Base-by-base conservation (phyloP, 1,140 invertebrate species). In the Magallana gigas region DNA sequence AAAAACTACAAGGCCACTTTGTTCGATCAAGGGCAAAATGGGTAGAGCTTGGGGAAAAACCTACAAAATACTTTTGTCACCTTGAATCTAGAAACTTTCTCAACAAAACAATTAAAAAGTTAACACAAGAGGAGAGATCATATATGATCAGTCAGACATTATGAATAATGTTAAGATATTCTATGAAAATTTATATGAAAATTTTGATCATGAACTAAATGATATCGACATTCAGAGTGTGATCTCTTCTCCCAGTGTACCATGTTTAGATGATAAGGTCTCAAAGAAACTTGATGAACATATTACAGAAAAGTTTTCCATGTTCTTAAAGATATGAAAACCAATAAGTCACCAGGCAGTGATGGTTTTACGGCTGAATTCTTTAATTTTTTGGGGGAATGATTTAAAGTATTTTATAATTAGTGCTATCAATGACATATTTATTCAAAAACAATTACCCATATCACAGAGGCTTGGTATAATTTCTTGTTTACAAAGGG, bases 311-410 rank as follows among this genome's bases (percentile, higher is more conserved):
- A 36, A 36, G 36, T 36, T 36, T 5, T 36, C 36, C 36, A 36
- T 3, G 36, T 2, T 36, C 36, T 36, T 36, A 36, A 36, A 36
- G 36, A 36, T 36, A 36, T 36, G 36, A 85, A 85, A 58, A 85
- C 82, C 84, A 14, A 57, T 29, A 56, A 57, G 60, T 56, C 59
- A 8, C 84, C 87, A n/a, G 80, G 87, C 3, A 81, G 9, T 56
- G 14, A 8, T 57, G 88, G 88, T 58, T 85, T 85, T 71, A 59
- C 83, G 56, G 57, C 18, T 7, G 23, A 7, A n/a, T 88, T 85
- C 80, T 85, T 36, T 85, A 81, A 84, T 76, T 64, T 88, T 36
- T 89, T 89, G 59, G 86, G 86, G 87, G 86, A 87, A 48, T 12
- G 80, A 87, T 85, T 60, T 87, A 16, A 60, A 83, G 8, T 9